These are phyloP conservation scores for Zele albiditarsus DNA, from an alignment of 2,888 invertebrate genomes.

Conservation along the genomic window DNA sequence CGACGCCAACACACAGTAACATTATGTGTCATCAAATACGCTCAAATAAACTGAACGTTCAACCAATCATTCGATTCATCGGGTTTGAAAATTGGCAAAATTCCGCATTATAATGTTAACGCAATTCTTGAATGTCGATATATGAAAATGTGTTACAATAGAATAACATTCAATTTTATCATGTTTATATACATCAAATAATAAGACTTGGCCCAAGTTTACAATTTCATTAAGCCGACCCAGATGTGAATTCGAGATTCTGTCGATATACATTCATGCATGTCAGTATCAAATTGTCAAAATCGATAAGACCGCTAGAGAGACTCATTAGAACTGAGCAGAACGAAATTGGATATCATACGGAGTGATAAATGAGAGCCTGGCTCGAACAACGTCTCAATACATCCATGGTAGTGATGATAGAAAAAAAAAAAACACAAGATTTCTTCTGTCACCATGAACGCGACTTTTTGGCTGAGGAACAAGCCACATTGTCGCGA, in stretches of 20 bases:
- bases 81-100: background rate
- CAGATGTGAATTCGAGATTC: conserved; percentile 43
- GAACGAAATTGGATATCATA: conserved; percentile 47
- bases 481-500: conserved; percentile 32
- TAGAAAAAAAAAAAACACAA: background rate
- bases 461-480: conserved; percentile 32
- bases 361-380: conserved; percentile 50
- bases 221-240: conserved; percentile 56
- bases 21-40: too few species aligned
- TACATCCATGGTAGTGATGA: background rate
- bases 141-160: conserved; percentile 8
- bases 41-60: background rate
- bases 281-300: conserved; percentile 28
- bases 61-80: background rate
- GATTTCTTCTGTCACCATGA: conserved; percentile 11
- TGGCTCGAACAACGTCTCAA: conserved; percentile 37
- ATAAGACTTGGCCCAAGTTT: conserved; percentile 47
- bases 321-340: background rate
- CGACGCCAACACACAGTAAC: too few species aligned
- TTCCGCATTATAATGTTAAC: background rate
- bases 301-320: conserved; percentile 43
- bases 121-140: background rate
- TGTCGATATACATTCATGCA: conserved; percentile 32
- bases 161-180: background rate
- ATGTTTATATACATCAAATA: conserved; percentile 24